Percentiles rank a stretch among this genome's conserved stretches.
Evolutionary conservation across 2,888 invertebrate genomes (phyloP).

Genomic region (Drosophila silvestris): DNA sequence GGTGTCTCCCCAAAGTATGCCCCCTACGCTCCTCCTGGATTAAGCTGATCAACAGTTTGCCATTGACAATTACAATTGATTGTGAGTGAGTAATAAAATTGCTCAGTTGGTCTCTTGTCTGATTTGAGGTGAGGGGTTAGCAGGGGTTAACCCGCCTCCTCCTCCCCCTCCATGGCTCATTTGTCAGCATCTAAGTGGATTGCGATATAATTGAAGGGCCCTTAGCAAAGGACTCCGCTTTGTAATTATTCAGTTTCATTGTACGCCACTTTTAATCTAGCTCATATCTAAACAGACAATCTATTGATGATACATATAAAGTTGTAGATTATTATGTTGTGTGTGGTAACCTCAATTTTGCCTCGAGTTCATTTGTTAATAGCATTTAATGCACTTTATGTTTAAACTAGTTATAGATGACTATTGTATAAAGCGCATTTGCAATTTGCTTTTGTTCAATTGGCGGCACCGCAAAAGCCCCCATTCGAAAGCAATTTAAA

Average conservation of each 20-base stretch:
- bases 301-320: background rate
- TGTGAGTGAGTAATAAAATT: constrained; percentile 51
- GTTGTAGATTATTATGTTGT: constrained; percentile 2
- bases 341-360: constrained; percentile 19
- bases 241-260: background rate
- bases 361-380: constrained; percentile 43
- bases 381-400: constrained; percentile 47
- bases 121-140: constrained; percentile 44
- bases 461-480: constrained; percentile 65
- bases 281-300: background rate
- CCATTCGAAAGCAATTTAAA: constrained; percentile 74
- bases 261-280: background rate
- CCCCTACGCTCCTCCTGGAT: constrained; percentile 5
- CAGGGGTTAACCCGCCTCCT: background rate
- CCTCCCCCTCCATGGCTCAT: constrained; percentile 11
- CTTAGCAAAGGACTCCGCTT: background rate
- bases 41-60: constrained; percentile 75
- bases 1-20: constrained; percentile 47
- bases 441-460: constrained; percentile 67
- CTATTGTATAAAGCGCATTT: constrained; percentile 13
- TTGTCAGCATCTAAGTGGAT: constrained; percentile 14
- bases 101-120: constrained; percentile 36
- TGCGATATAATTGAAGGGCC: constrained; percentile 9
- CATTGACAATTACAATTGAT: constrained; percentile 65
- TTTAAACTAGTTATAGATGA: constrained; percentile 14